phyloP scores from a whole-genome alignment of 2,888 invertebrate species.

The Sinohyriopsis cumingii region DNA sequence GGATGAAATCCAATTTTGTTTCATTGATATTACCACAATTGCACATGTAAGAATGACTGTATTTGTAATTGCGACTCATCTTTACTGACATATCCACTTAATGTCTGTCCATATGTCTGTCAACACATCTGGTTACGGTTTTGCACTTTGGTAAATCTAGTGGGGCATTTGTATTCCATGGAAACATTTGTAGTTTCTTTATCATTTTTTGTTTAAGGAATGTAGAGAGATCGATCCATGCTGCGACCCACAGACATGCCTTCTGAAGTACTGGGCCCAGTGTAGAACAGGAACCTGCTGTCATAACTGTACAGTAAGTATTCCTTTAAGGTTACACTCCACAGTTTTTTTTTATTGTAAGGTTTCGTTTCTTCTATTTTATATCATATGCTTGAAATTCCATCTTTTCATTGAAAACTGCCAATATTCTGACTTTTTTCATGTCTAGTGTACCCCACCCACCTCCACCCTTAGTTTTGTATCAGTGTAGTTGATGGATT shows the following conservation, averaged over 20 bases:
- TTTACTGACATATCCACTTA: no score
- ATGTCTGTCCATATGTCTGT: no score
- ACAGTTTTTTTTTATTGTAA: background rate
- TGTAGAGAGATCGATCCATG: constrained; percentile 92
- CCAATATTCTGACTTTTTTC: no score
- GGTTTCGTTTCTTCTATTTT: background rate
- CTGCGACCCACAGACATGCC: constrained; percentile 97
- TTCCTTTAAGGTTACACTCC: background rate
- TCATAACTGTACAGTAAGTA: constrained; percentile 86
- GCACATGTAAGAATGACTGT: no score
- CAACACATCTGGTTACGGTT: background rate
- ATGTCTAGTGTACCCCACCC: no score
- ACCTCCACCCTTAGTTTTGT: no score
- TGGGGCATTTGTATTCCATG: background rate
- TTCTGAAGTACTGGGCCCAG: constrained; percentile 92
- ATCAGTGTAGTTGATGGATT: no score
- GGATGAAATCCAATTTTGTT: no score
- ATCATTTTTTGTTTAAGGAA: constrained; percentile 74
- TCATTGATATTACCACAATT: no score
- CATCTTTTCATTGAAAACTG: no score
- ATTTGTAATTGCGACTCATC: no score
- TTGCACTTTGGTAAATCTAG: background rate
- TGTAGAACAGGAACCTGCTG: constrained; percentile 96
- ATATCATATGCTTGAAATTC: background rate
- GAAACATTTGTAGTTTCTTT: background rate